Evolutionary conservation across 2,888 invertebrate species (phyloP).

Genomic region (Meganola albula): DNA sequence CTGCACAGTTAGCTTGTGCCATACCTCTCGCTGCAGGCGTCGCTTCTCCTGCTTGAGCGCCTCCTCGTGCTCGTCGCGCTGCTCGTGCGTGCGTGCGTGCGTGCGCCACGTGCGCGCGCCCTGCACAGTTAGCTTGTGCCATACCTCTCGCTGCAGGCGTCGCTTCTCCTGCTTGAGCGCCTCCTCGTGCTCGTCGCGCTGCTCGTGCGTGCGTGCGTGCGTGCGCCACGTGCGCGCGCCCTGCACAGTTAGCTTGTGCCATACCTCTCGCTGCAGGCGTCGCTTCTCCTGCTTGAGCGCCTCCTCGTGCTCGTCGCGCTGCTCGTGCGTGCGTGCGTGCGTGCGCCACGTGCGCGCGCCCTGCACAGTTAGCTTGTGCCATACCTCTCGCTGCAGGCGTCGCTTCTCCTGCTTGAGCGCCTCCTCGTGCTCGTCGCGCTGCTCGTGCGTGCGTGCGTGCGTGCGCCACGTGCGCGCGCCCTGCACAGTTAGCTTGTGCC

Average conservation of each 20-base stretch:
- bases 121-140: too few relatives aligned
- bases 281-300: conserved; percentile 96
- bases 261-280: conserved; percentile 95
- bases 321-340: conserved; percentile 97
- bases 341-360: conserved; percentile 94
- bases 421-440: conserved; percentile 95
- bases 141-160: conserved; percentile 95
- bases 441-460: conserved; percentile 97
- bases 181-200: conserved; percentile 95
- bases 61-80: conserved; percentile 95
- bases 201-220: conserved; percentile 97
- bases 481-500: too few relatives aligned
- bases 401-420: conserved; percentile 96
- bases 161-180: conserved; percentile 96
- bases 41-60: conserved; percentile 96
- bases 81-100: conserved; percentile 97
- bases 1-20: too few relatives aligned
- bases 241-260: too few relatives aligned
- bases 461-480: conserved; percentile 94
- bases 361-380: too few relatives aligned
- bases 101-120: conserved; percentile 94
- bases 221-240: conserved; percentile 94
- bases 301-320: conserved; percentile 95
- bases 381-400: conserved; percentile 95
- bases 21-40: conserved; percentile 95